Base-by-base conservation (phyloP, 2,888 invertebrate genomes). In the Nomada fucata region DNA sequence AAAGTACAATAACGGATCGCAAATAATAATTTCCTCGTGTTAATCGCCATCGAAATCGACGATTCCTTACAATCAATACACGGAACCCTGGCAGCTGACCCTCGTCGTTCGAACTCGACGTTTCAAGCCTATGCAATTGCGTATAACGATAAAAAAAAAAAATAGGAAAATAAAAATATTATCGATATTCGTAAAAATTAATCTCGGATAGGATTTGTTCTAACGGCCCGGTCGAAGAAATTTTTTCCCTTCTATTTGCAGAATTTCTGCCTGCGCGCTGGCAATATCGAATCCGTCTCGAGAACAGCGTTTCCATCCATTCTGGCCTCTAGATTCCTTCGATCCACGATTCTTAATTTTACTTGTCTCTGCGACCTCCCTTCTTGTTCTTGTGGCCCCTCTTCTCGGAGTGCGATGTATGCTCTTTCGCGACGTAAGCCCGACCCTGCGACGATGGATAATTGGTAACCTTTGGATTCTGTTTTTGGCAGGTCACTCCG, bases 341-440 rank as follows among this genome's bases (percentile, higher is more conserved):
- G 10, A 59, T 9, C 26, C 13, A 29, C 10, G 3, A 18, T 15
- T n/a, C 4, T 36, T 15, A 15, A 13, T 47, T 15, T 53, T 79
- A 65, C 9, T 52, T 79, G 9, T 59, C 11, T 4, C 11, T 26
- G 11, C 42, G 59, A 7, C 20, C 52, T 15, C 11, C 0, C 4
- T 65, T 81, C 20, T 47, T 75, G 42, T 50, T 4, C 0, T 10
- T 3, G 4, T 2, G 0, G 13, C 0, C 15, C 36, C 69, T 69
- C 18, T 47, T 64, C 13, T 71, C 55, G 7, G n/a, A 79, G 79
- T 73, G 70, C 84, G 68, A 74, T 60, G 47, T 83, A 84, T 76
- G 87, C 86, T 55, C 86, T 70, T 61, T 84, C 82, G 29, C 70
- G 81, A n/a, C 76, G 73, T 26, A 10, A 26, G 26, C 68, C 36